Conservation (phyloP, 2,888 invertebrate genomes). For the Pegoplata infirma region DNA sequence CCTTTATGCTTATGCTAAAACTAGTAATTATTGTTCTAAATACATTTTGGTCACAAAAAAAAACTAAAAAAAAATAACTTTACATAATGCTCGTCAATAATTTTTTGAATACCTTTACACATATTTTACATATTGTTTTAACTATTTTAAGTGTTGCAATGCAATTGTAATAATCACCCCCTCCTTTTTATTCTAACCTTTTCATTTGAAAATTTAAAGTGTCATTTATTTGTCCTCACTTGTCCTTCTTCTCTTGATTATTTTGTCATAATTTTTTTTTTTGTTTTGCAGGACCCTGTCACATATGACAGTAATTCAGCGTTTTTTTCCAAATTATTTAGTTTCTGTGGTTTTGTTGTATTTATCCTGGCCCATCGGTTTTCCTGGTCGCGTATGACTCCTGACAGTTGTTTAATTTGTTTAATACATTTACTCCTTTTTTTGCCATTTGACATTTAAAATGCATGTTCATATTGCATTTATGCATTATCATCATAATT, state of each 20-base stretch:
- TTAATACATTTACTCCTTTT: neutral
- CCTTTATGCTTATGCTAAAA: constrained; percentile 45
- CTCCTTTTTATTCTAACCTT: constrained; percentile 34
- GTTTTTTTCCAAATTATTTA: constrained; percentile 26
- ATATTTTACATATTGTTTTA: constrained; percentile 20
- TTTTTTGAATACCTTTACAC: constrained; percentile 55
- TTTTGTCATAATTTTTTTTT: constrained; percentile 49
- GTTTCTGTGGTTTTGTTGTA: constrained; percentile 40
- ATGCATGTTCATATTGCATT: constrained; percentile 54
- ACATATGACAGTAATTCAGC: constrained; percentile 61
- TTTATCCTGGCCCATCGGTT: constrained; percentile 50
- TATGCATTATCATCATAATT: constrained; percentile 60
- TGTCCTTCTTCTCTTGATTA: constrained; percentile 39
- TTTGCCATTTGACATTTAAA: constrained; percentile 53
- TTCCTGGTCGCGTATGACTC: neutral
- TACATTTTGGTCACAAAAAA: constrained; percentile 24
- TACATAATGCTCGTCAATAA: constrained; percentile 44
- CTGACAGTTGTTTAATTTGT: constrained; percentile 46
- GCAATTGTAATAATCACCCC: constrained; percentile 45
- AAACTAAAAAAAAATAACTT: too few species aligned
- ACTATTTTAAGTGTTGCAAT: constrained; percentile 32
- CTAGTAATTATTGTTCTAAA: constrained; percentile 42
- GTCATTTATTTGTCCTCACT: constrained; percentile 52
- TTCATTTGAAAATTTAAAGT: constrained; percentile 26
- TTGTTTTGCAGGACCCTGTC: constrained; percentile 33